Percentiles rank a stretch among this genome's conserved stretches.
phyloP scores from a whole-genome alignment of 2,888 invertebrate species.

The Trissolcus brochymenae region DNA sequence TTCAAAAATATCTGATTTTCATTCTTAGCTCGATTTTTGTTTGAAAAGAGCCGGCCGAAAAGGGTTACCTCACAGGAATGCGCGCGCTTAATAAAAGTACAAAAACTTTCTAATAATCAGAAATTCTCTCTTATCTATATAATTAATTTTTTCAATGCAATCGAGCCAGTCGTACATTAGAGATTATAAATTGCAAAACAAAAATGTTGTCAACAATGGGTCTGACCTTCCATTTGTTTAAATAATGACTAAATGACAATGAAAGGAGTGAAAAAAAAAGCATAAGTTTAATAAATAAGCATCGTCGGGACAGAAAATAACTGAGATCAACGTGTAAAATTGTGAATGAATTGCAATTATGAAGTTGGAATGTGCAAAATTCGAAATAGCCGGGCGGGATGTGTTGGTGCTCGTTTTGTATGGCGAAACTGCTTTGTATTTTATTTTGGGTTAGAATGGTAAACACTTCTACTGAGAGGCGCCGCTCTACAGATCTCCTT shows the following conservation, averaged over 20 bases:
- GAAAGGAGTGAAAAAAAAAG: neutral
- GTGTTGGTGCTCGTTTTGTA: constrained; percentile 65
- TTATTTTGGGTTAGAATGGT: constrained; percentile 74
- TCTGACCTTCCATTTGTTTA: neutral
- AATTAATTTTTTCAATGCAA: no score
- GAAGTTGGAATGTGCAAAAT: constrained; percentile 52
- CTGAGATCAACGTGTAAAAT: constrained; percentile 2
- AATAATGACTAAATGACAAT: neutral
- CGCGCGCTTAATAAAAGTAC: no score
- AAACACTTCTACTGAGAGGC: constrained; percentile 75
- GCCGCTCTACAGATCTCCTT: constrained; percentile 65
- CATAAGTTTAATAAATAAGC: neutral
- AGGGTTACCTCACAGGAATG: no score
- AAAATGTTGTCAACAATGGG: neutral
- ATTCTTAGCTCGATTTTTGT: no score
- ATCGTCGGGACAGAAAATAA: neutral
- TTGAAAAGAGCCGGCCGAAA: no score
- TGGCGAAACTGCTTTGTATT: constrained; percentile 65
- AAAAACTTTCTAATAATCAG: no score
- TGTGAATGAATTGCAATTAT: constrained; percentile 30
- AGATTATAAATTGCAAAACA: no score
- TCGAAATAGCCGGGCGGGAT: constrained; percentile 31
- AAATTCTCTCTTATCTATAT: no score
- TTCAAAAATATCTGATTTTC: no score
- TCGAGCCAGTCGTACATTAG: no score